Base-by-base conservation (phyloP, 2,797 vertebrate genomes). In the Sciurus vulgaris region DNA sequence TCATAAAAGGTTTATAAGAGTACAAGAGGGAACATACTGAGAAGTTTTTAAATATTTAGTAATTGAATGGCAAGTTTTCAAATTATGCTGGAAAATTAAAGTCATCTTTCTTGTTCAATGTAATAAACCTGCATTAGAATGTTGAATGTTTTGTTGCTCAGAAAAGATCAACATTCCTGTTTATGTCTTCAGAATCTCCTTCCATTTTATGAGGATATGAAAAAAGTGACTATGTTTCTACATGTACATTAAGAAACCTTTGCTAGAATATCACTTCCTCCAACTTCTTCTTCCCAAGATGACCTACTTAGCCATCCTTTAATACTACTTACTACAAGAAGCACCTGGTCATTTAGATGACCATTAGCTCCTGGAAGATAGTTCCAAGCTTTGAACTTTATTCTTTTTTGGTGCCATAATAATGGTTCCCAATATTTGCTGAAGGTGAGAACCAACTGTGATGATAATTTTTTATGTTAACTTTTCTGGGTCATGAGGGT, bases 1-100 rank as follows among this genome's bases (percentile, higher is more conserved):
- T 96, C 97, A 97, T 97, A 72, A 97, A 97, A 97, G 44, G 76
- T 97, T 97, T 96, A 97, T 97, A 97, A 97, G 89, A 87, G 22
- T 78, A 89, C 93, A 96, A 89, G 85, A 81, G 56, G 63, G 95
- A 97, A 93, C 77, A 90, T 65, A 93, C 93, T 90, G 93, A 93
- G 93, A 97, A 85, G 73, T 92, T 96, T 97, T 97, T 7, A 97
- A 98, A 97, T 97, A 98, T 98, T 98, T 97, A 98, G 86, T 94
- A 97, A 93, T 92, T 61, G 74, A 96, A 94, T 96, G 97, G 97
- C 96, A 97, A 90, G 94, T 96, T 96, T 97, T 98, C 97, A 97
- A 97, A 93, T 95, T 87, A 91, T 83, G 77, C 84, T 93, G n/a
- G 96, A 96, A 97, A 97, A 98, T 98, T 97, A 97, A 97, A 97